These are phyloP conservation scores for Drosophila yooni DNA, from an alignment of 2,888 invertebrate species.

Conservation along the genomic window DNA sequence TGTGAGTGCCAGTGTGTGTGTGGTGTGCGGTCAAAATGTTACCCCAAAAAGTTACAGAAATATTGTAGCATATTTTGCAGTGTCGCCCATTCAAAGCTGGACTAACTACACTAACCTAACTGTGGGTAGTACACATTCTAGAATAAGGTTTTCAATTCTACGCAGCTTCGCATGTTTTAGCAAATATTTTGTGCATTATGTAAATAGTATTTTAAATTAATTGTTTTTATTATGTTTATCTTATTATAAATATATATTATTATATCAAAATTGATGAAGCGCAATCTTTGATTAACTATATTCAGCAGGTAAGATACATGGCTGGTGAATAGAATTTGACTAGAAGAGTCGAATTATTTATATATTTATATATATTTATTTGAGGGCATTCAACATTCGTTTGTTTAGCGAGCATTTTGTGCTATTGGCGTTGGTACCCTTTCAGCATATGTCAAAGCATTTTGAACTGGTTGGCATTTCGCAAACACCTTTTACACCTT, in stretches of 20 bases:
- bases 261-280: background rate
- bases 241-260: no score
- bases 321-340: background rate
- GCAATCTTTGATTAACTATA: background rate
- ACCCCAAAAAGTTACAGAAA: constrained; percentile 59
- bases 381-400: constrained; percentile 17
- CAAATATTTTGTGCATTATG: background rate
- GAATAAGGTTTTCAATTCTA: no score
- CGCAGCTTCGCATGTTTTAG: background rate
- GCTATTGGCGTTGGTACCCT: constrained; percentile 53
- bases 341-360: no score
- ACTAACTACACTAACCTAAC: background rate
- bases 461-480: constrained; percentile 74
- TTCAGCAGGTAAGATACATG: background rate
- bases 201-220: rapidly evolving
- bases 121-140: background rate
- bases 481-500: constrained; percentile 70
- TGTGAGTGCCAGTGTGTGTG: constrained; percentile 7
- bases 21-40: constrained; percentile 64
- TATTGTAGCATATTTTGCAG: constrained; percentile 64
- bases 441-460: constrained; percentile 79
- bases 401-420: background rate
- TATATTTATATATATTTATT: no score
- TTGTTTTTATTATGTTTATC: no score
- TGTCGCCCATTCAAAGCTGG: constrained; percentile 21